Evolutionary conservation across 2,888 invertebrate species (phyloP).

Genomic region (Atethmia centrago): DNA sequence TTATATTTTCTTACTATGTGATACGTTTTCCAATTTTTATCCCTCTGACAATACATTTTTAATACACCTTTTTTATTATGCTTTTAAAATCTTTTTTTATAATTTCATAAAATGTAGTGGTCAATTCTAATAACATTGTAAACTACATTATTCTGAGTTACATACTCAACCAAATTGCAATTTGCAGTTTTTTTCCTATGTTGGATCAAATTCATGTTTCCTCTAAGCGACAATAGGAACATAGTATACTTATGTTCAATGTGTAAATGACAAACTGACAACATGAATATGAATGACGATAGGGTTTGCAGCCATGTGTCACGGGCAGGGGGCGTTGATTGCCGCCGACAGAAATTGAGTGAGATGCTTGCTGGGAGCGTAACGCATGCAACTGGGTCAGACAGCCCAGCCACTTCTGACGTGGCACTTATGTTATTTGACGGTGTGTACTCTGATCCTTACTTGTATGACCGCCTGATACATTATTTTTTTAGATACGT

Average conservation of each 20-base stretch:
- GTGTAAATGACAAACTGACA: conserved; percentile 39
- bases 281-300: conserved; percentile 58
- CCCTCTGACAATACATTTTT: background rate
- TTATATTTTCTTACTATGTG: background rate
- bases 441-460: background rate
- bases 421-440: conserved; percentile 22
- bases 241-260: conserved; percentile 20
- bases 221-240: conserved; percentile 5
- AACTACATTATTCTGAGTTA: too few relatives aligned
- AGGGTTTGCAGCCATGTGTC: conserved; percentile 54
- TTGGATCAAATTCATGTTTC: background rate
- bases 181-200: background rate
- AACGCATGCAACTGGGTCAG: conserved; percentile 76
- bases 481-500: background rate
- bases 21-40: background rate
- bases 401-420: conserved; percentile 9
- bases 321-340: conserved; percentile 57
- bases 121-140: too few relatives aligned
- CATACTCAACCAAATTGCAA: too few relatives aligned
- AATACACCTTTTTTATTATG: background rate
- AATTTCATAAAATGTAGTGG: too few relatives aligned
- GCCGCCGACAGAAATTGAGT: conserved; percentile 54
- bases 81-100: too few relatives aligned
- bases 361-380: conserved; percentile 46
- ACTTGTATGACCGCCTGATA: conserved; percentile 14